Conservation (phyloP, 2,888 invertebrate species). For the Ypsolopha scabrella region DNA sequence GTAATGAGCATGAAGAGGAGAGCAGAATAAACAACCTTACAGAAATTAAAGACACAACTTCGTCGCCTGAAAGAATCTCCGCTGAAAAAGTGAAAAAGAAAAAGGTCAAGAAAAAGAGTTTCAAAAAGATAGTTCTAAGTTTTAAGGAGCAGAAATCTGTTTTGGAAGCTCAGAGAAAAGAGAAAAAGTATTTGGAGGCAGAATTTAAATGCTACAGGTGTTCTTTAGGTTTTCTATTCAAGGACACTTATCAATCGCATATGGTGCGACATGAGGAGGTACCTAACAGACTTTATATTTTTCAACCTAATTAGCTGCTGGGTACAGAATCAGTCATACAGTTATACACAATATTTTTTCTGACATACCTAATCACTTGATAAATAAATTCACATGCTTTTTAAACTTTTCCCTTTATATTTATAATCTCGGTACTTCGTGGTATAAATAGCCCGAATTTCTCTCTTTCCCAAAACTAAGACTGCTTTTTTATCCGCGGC, state of each 20-base stretch:
- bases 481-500: too few species aligned
- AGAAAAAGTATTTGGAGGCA: conserved; percentile 46
- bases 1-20: conserved; percentile 3
- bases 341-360: too few species aligned
- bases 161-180: conserved; percentile 40
- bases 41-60: background rate
- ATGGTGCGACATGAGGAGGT: conserved; percentile 67
- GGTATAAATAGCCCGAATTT: too few species aligned
- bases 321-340: too few species aligned
- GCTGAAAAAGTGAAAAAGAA: conserved; percentile 18
- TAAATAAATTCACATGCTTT: too few species aligned
- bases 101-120: conserved; percentile 21
- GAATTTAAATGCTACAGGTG: conserved; percentile 55
- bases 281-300: too few species aligned
- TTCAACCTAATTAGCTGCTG: too few species aligned
- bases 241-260: conserved; percentile 54
- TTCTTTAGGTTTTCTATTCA: conserved; percentile 46
- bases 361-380: too few species aligned
- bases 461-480: too few species aligned
- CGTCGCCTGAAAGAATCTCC: conserved; percentile 2
- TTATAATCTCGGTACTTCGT: too few species aligned
- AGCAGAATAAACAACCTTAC: background rate
- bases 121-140: conserved; percentile 31
- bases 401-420: too few species aligned
- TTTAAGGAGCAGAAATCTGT: conserved; percentile 49